phyloP scores from a whole-genome alignment of 1,140 invertebrate genomes.

The Tribolium madens region DNA sequence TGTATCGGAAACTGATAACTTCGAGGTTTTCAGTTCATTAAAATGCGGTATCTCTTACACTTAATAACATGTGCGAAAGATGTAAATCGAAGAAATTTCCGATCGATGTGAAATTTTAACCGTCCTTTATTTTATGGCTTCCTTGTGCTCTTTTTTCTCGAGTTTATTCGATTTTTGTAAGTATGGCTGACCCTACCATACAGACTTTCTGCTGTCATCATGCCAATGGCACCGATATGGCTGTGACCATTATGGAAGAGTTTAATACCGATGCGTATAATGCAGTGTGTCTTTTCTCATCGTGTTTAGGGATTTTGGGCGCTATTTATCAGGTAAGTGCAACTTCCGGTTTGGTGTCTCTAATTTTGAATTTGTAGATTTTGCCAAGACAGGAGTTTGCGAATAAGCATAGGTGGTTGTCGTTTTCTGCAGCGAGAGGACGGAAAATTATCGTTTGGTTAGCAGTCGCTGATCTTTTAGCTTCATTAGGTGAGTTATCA shows the following conservation, averaged over 20 bases:
- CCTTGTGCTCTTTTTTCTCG: not conserved
- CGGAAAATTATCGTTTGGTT: constrained; percentile 82
- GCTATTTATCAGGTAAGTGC: constrained; percentile 78
- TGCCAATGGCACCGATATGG: constrained; percentile 72
- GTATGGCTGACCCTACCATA: constrained; percentile 83
- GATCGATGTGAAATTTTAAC: constrained; percentile 11
- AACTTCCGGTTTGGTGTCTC: not conserved
- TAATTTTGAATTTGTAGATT: constrained; percentile 63
- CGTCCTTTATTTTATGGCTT: not conserved
- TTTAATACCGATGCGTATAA: constrained; percentile 80
- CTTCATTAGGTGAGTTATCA: constrained; percentile 74
- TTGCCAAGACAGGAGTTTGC: constrained; percentile 63
- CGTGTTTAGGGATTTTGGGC: constrained; percentile 78
- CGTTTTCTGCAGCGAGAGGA: constrained; percentile 72
- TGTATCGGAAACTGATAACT: constrained; percentile 3
- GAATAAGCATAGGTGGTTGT: constrained; percentile 67
- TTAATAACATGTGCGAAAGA: constrained; percentile 9
- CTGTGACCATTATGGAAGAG: constrained; percentile 74
- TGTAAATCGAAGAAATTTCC: not conserved
- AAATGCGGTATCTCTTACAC: constrained; percentile 8
- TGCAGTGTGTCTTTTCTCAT: constrained; percentile 78
- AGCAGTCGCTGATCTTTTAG: constrained; percentile 81
- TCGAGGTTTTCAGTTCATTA: constrained; percentile 6
- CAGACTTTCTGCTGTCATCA: constrained; percentile 84
- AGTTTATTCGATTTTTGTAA: constrained; percentile 47